Conservation (phyloP, 2,797 vertebrate genomes). For the Phylloscopus collybita region DNA sequence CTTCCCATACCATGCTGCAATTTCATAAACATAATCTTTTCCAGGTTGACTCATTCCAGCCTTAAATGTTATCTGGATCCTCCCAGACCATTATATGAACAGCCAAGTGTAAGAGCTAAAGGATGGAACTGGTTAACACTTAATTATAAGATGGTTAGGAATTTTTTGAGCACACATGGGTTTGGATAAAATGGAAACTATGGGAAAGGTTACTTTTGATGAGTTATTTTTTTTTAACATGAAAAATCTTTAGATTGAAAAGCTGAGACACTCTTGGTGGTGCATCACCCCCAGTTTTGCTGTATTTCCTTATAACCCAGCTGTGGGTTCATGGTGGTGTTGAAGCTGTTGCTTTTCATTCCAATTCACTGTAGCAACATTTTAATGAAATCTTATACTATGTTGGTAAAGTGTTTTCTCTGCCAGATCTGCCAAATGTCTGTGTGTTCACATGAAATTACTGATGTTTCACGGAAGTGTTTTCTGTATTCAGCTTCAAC, state of each 20-base stretch:
- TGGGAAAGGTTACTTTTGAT: neutral
- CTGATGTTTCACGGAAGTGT: neutral
- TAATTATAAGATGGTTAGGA: neutral
- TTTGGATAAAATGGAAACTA: neutral
- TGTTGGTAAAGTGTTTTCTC: neutral
- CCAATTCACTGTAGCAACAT: neutral
- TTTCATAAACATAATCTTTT: slow-evolving; percentile 40
- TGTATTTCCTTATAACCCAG: neutral
- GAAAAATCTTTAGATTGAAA: neutral
- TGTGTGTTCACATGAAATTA: neutral
- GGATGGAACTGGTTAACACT: neutral
- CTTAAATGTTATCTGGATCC: slow-evolving; percentile 61
- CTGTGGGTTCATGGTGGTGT: neutral
- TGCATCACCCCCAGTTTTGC: neutral
- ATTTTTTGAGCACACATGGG: neutral
- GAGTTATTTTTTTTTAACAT: neutral
- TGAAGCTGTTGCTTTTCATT: neutral
- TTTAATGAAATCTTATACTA: neutral
- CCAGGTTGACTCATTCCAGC: slow-evolving; percentile 50
- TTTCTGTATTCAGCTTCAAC: neutral
- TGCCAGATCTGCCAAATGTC: neutral
- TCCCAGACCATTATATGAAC: slow-evolving; percentile 41
- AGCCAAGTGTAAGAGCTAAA: neutral
- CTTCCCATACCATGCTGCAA: slow-evolving; percentile 48
- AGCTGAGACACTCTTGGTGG: neutral